These are phyloP conservation scores for Ennomos fuscantarius DNA, from an alignment of 2,888 invertebrate genomes.

Conservation along the genomic window DNA sequence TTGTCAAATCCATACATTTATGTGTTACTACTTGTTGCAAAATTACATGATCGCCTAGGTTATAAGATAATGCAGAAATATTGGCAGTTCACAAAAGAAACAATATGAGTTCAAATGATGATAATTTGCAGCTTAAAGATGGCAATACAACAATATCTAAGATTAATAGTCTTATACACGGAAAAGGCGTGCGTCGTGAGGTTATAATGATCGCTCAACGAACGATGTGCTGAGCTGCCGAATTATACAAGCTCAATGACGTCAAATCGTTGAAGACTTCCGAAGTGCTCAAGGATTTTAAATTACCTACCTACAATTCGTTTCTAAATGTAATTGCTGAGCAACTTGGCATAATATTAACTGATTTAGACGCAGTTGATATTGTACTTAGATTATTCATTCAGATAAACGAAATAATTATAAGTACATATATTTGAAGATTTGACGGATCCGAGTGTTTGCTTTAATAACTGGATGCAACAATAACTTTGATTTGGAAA, in stretches of 20 bases:
- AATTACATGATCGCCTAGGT: too few relatives aligned
- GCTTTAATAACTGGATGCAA: too few relatives aligned
- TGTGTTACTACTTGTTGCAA: too few relatives aligned
- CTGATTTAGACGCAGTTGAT: constrained; percentile 20
- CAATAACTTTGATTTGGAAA: too few relatives aligned
- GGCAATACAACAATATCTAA: constrained; percentile 53
- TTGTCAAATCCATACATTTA: too few relatives aligned
- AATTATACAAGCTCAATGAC: constrained; percentile 51
- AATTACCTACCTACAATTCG: constrained; percentile 36
- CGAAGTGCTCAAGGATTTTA: constrained; percentile 74
- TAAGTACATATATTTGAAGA: constrained; percentile 1
- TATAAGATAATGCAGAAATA: too few relatives aligned
- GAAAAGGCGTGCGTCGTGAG: constrained; percentile 74
- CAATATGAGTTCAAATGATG: constrained; percentile 15
- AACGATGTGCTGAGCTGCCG: constrained; percentile 60
- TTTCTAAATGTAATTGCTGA: constrained; percentile 33
- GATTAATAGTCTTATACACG: constrained; percentile 72
- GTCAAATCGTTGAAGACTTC: constrained; percentile 72
- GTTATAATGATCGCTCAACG: constrained; percentile 64
- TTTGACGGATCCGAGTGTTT: too few relatives aligned
- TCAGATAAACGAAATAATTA: background rate
- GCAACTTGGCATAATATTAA: constrained; percentile 33
- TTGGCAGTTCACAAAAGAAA: background rate
- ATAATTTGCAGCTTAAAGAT: constrained; percentile 13
- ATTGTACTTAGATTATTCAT: constrained; percentile 1